phyloP scores from a whole-genome alignment of 1,140 invertebrate genomes.

The Zaprionus taronus region DNA sequence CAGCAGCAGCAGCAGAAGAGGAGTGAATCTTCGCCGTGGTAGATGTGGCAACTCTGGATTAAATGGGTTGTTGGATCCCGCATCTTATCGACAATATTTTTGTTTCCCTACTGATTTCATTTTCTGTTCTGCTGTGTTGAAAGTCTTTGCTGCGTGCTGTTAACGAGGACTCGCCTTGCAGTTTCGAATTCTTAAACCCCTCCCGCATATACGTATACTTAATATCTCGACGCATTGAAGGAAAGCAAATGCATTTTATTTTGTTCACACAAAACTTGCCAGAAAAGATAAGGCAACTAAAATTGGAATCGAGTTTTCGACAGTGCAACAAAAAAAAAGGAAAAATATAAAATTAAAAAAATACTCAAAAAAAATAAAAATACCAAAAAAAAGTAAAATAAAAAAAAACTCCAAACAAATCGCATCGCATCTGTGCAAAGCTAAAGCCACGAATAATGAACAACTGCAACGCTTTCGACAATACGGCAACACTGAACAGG shows the following conservation, averaged over 20 bases:
- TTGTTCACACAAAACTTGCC: background rate
- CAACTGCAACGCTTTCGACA: background rate
- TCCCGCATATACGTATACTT: background rate
- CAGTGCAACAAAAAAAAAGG: conserved; percentile 16
- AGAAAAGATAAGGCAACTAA: background rate
- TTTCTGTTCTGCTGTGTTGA: conserved; percentile 14
- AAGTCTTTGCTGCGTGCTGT: background rate
- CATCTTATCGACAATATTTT: background rate
- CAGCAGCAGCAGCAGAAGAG: background rate
- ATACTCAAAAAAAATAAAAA: background rate
- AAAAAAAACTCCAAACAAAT: conserved; percentile 22
- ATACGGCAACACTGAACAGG: conserved; percentile 11
- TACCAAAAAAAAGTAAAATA: background rate
- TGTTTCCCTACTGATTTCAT: conserved; percentile 13
- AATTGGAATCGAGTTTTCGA: conserved; percentile 23
- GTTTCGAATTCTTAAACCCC: background rate
- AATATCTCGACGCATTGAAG: conserved; percentile 8
- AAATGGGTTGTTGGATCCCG: background rate
- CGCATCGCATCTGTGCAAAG: background rate
- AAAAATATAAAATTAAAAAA: conserved; percentile 4
- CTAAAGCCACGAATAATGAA: background rate
- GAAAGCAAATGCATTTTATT: conserved; percentile 54
- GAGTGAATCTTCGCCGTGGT: background rate
- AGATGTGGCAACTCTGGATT: background rate
- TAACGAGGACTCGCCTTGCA: background rate